A percentile compares a stretch with the other conserved stretches of the same genome.
Conservation (phyloP, 2,888 invertebrate species). For the Galerucella nymphaeae region DNA sequence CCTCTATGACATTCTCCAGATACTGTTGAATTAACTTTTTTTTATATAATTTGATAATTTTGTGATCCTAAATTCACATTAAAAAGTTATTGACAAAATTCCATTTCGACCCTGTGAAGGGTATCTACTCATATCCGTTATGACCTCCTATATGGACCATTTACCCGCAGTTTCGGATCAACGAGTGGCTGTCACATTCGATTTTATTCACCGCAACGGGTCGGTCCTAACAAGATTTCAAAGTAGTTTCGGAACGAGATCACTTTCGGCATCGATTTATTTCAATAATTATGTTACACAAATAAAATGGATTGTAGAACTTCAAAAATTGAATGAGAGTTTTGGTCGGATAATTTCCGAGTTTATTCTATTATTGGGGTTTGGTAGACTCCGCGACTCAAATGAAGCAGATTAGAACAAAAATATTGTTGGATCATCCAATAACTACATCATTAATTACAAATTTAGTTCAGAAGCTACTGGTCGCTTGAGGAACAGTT, state of each 20-base stretch:
- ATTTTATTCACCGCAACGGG: constrained; percentile 1
- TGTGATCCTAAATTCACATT: not conserved
- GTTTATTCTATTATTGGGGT: not conserved
- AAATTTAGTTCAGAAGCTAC: too few relatives aligned
- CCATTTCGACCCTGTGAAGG: not conserved
- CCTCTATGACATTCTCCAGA: too few relatives aligned
- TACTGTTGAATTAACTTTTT: too few relatives aligned
- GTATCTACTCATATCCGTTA: not conserved
- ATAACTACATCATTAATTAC: too few relatives aligned
- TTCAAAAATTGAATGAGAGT: not conserved
- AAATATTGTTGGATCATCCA: too few relatives aligned
- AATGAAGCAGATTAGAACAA: too few relatives aligned
- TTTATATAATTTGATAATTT: too few relatives aligned
- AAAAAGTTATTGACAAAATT: not conserved
- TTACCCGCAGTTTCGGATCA: not conserved
- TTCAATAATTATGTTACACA: not conserved
- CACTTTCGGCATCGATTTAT: not conserved
- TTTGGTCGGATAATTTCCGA: not conserved
- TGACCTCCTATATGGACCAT: constrained; percentile 8
- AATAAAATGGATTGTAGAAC: too few relatives aligned
- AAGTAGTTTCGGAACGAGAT: not conserved
- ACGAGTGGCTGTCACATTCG: not conserved
- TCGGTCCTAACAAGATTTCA: constrained; percentile 9
- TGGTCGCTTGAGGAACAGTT: too few relatives aligned
- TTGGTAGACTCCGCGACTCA: too few relatives aligned